A percentile compares a stretch with the other conserved stretches of the same genome.
Evolutionary conservation across 1,140 invertebrate genomes (phyloP).

Genomic region (Trialeurodes vaporariorum): DNA sequence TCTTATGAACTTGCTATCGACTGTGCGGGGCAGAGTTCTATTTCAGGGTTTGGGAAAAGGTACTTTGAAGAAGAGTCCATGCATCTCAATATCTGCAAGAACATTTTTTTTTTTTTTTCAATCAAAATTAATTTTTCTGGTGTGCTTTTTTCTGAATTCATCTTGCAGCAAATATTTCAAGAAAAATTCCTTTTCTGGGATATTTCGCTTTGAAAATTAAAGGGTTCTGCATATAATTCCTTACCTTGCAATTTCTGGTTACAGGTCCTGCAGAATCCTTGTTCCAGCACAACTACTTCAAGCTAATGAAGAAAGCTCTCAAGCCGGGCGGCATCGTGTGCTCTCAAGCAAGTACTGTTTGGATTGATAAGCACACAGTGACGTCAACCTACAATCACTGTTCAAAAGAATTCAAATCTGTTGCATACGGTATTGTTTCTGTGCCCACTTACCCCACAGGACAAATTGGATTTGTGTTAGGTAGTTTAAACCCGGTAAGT

Average conservation of each 20-base stretch:
- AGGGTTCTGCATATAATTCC: too few relatives aligned
- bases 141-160: too few relatives aligned
- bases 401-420: conserved; percentile 58
- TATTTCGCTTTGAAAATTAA: not conserved
- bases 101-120: too few relatives aligned
- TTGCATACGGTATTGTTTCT: conserved; percentile 63
- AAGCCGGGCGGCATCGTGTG: conserved; percentile 81
- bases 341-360: conserved; percentile 83
- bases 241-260: conserved; percentile 9
- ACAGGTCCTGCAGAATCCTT: conserved; percentile 53
- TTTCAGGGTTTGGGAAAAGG: too few relatives aligned
- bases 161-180: too few relatives aligned
- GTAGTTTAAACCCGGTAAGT: conserved; percentile 45
- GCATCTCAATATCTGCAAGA: too few relatives aligned
- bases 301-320: conserved; percentile 70
- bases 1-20: too few relatives aligned
- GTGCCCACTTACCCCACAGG: conserved; percentile 94
- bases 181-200: not conserved
- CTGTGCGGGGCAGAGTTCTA: too few relatives aligned
- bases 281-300: conserved; percentile 78
- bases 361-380: conserved; percentile 74
- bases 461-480: conserved; percentile 89
- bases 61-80: too few relatives aligned
- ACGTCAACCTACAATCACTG: conserved; percentile 60
- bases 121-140: too few relatives aligned